Base-by-base conservation (phyloP, 2,797 vertebrate genomes). In the Rhadinocentrus ornatus region DNA sequence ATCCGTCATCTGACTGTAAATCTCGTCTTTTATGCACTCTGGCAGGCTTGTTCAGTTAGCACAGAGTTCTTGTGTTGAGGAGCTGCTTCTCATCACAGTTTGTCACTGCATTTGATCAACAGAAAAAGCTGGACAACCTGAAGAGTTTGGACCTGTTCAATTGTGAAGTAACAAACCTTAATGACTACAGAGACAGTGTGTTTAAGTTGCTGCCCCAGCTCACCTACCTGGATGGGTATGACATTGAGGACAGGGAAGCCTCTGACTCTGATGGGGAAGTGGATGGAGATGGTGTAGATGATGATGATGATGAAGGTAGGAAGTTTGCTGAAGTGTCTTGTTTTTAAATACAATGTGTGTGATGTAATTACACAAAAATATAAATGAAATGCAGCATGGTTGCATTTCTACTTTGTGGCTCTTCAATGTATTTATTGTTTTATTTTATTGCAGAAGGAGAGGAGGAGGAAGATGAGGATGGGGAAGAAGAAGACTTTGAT, bases 121-220 rank as follows among this genome's bases (percentile, higher is more conserved):
- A 97, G 96, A 97, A 97, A 97, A 97, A 97, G 85, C 92, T 97
- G 85, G 95, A 95, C 62, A 94, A 94, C 90, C 91, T 98, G 89
- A 97, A 97, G 92, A 97, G 96, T 91, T 92, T 98, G 88, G 96
- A 98, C 89, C 91, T 98, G 81, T 98, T 97, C 91, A 97, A 97
- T 93, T 98, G 97, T 92, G 96, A 98, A 93, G 96, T 98, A 81
- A 98, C 97, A 71, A 96, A 96, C 87, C 90, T 97, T 69, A 96
- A 96, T 2, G 96, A 97, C 89, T 98, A 98, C 90, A 95, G 96
- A 91, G 96, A 97, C 89, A 97, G 95, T 0, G 95, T 98, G 66
- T 98, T 98, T 85, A 96, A 94, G 76, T 94, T 97, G 55, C 93
- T 98, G 79, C 96, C 96, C 0, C 96, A 97, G 88, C 95, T 98